A percentile compares a stretch with the other conserved stretches of the same genome.
Evolutionary conservation across 2,888 invertebrate species (phyloP).

Genomic region (Bombylius discolor): DNA sequence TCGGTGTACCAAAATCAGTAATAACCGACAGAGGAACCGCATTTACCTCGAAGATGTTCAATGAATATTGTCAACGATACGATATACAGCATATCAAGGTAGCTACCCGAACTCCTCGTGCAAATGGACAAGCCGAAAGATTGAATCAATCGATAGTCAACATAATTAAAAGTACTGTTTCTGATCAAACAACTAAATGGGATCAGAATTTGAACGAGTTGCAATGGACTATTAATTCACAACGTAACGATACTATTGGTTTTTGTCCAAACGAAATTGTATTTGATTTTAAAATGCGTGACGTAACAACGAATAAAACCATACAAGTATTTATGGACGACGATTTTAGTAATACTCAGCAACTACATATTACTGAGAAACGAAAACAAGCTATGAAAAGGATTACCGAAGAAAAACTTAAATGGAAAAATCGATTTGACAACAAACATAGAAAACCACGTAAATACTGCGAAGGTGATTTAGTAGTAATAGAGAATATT

Average conservation of each 20-base stretch:
- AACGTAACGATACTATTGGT: background rate
- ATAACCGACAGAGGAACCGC: constrained; percentile 3
- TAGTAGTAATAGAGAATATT: background rate
- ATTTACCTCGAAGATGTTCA: background rate
- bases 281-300: background rate
- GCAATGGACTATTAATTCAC: background rate
- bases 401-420: background rate
- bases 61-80: constrained; percentile 8
- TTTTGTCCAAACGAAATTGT: background rate
- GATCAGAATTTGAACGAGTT: background rate
- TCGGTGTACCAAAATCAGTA: background rate
- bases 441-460: background rate
- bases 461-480: background rate
- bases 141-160: too few species aligned
- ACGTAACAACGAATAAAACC: background rate
- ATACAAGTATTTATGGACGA: background rate
- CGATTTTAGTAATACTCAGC: too few species aligned
- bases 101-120: constrained; percentile 15
- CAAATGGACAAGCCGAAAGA: constrained; percentile 17
- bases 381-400: too few species aligned
- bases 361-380: too few species aligned
- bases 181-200: background rate
- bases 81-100: constrained; percentile 17
- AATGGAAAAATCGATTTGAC: constrained; percentile 1
- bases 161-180: background rate